Evolutionary conservation across 2,888 invertebrate genomes (phyloP).

Genomic region (Zootermopsis nevadensis): DNA sequence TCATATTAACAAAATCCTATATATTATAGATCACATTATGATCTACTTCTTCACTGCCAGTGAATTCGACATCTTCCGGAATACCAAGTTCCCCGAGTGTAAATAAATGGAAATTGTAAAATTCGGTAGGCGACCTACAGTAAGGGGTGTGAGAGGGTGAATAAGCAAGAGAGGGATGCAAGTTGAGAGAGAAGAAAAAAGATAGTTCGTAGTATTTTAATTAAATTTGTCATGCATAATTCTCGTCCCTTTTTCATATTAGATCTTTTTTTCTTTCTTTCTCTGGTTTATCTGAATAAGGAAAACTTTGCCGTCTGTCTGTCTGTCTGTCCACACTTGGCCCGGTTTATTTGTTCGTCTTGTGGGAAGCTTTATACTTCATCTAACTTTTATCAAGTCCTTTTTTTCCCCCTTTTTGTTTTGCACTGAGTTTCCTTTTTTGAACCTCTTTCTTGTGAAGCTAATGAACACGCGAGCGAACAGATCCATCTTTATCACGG

Average conservation of each 20-base stretch:
- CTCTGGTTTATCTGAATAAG: slow-evolving; percentile 33
- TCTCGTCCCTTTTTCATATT: slow-evolving; percentile 40
- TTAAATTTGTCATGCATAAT: slow-evolving; percentile 53
- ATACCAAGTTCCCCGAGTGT: not conserved
- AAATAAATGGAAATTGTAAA: slow-evolving; percentile 10
- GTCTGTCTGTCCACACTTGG: slow-evolving; percentile 11
- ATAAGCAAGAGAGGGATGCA: not conserved
- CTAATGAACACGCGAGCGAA: too few species aligned
- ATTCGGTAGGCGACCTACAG: not conserved
- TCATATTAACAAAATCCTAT: too few species aligned
- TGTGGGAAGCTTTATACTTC: slow-evolving; percentile 29
- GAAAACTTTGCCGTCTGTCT: slow-evolving; percentile 25
- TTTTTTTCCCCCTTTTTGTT: not conserved
- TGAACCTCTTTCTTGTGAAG: not conserved
- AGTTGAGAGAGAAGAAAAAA: slow-evolving; percentile 37
- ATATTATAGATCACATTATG: too few species aligned
- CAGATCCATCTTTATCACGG: too few species aligned
- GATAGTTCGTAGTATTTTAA: slow-evolving; percentile 49
- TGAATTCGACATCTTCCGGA: not conserved
- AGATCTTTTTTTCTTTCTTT: slow-evolving; percentile 30
- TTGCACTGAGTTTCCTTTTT: not conserved
- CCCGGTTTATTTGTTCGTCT: slow-evolving; percentile 32
- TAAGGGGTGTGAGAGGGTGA: not conserved
- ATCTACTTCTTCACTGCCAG: not conserved
- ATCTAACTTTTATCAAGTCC: slow-evolving; percentile 29